Evolutionary conservation across 2,888 invertebrate species (phyloP).

Genomic region (Tinea trinotella): DNA sequence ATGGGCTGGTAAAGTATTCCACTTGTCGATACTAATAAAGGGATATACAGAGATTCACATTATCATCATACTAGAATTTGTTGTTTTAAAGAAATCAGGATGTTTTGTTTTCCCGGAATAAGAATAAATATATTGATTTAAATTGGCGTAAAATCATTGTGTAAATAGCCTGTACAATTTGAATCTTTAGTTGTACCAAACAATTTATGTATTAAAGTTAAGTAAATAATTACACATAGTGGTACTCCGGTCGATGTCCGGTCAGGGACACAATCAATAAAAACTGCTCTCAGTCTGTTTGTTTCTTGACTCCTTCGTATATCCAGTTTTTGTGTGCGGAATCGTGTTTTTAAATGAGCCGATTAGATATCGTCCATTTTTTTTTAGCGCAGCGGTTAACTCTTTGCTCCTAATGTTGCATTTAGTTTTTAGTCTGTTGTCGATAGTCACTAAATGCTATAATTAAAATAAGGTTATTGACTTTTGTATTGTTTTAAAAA

Average conservation of each 20-base stretch:
- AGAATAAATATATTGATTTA: too few relatives aligned
- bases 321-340: slow-evolving; percentile 11
- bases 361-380: slow-evolving; percentile 10
- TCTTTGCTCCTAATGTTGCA: background rate
- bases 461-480: background rate
- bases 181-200: too few relatives aligned
- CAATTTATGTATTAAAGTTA: background rate
- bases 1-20: too few relatives aligned
- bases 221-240: slow-evolving; percentile 4
- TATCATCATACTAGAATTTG: too few relatives aligned
- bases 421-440: background rate
- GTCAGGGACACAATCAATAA: slow-evolving; percentile 6
- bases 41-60: too few relatives aligned
- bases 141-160: too few relatives aligned
- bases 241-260: slow-evolving; percentile 8
- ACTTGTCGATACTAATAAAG: too few relatives aligned
- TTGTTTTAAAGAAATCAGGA: too few relatives aligned
- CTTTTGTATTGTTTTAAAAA: too few relatives aligned
- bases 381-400: slow-evolving; percentile 5
- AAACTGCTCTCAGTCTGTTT: background rate
- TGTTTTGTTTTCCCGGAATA: too few relatives aligned
- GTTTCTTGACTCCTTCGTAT: background rate
- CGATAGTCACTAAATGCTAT: background rate
- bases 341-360: slow-evolving; percentile 13
- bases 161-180: too few relatives aligned